These are phyloP conservation scores for Zapus hudsonius DNA, from an alignment of 2,113 vertebrate species.

Conservation along the genomic window DNA sequence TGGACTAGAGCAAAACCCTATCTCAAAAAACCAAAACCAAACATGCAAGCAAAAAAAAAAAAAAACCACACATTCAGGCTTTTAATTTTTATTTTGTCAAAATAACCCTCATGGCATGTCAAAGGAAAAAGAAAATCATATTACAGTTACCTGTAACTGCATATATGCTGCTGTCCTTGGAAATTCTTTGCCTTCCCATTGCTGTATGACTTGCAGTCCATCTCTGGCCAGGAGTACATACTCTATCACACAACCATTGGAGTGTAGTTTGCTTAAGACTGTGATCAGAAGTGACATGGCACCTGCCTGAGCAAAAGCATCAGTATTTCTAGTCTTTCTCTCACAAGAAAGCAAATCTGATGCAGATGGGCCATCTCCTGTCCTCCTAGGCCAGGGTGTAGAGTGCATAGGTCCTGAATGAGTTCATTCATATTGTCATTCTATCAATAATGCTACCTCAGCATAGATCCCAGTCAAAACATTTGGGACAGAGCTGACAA, in stretches of 20 bases:
- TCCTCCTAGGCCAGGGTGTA: background rate
- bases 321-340: background rate
- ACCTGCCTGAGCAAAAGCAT: background rate
- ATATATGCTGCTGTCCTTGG: background rate
- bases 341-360: background rate
- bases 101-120: background rate
- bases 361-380: background rate
- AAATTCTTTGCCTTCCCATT: background rate
- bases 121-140: background rate
- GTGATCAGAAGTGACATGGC: background rate
- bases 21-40: no score
- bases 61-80: background rate
- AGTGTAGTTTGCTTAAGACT: background rate
- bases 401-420: background rate
- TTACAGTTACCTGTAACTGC: background rate
- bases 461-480: background rate
- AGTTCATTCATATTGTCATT: background rate
- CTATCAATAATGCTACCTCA: background rate
- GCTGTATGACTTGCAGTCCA: background rate
- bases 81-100: background rate
- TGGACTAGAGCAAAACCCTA: no score
- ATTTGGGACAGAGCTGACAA: background rate
- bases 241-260: background rate
- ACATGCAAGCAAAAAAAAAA: no score
- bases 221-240: background rate